A percentile compares a stretch with the other conserved stretches of the same genome.
Evolutionary conservation across 2,113 vertebrate genomes (phyloP).

Genomic region (Sphaerodactylus townsendi): DNA sequence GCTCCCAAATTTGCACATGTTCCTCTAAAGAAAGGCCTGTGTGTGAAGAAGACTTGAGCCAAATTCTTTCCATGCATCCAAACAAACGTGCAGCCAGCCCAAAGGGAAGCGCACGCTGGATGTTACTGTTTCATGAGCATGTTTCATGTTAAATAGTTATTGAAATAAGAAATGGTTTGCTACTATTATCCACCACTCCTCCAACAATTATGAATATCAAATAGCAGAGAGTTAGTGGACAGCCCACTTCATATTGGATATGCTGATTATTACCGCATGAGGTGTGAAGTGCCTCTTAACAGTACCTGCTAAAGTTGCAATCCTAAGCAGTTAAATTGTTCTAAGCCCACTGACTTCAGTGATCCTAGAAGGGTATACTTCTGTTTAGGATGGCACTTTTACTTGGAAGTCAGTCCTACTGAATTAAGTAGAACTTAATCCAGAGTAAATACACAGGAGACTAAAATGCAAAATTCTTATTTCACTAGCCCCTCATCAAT

Average conservation of each 20-base stretch:
- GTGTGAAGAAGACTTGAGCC: too few relatives aligned
- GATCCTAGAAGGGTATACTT: too few relatives aligned
- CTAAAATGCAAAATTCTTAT: background rate
- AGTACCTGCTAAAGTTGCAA: background rate
- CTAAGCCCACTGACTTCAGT: too few relatives aligned
- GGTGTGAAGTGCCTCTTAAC: rapidly evolving
- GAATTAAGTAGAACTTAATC: background rate
- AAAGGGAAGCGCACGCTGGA: background rate
- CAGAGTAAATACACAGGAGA: background rate
- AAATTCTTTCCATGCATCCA: too few relatives aligned
- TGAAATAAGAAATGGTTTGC: background rate
- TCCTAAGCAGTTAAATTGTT: too few relatives aligned
- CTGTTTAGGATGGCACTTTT: too few relatives aligned
- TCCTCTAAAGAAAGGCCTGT: too few relatives aligned
- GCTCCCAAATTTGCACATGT: too few relatives aligned
- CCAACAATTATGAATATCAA: background rate
- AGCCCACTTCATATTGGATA: background rate
- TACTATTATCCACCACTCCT: background rate
- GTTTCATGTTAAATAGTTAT: background rate
- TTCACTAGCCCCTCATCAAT: background rate
- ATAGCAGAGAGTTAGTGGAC: background rate
- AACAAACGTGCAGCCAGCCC: too few relatives aligned
- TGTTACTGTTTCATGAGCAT: background rate
- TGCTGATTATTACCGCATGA: background rate
- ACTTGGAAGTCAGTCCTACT: too few relatives aligned